Evolutionary conservation across 2,888 invertebrate genomes (phyloP), one percentile per base, ranked within the genome.

Genomic region (Lasioglossum calceatum): DNA sequence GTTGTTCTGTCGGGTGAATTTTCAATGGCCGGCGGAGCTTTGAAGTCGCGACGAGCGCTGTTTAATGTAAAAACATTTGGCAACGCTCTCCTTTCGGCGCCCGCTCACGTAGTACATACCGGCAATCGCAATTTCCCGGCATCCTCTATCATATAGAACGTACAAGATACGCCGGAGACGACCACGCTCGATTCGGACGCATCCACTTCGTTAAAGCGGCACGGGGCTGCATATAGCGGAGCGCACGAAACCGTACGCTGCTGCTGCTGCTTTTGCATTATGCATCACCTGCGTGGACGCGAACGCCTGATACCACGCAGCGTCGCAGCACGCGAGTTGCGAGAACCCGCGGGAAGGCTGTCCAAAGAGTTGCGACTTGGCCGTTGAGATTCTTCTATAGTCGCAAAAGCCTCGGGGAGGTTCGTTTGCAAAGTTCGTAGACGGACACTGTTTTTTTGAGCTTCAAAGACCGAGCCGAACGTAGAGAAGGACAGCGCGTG

Each of bases 101-200:
- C 39, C 80, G 16, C 64, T 14, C n/a, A 1, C 58, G 58, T n/a
- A n/a, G 4, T 14, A 5, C 27, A 27, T 5, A 27, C 27, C 61
- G 73, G 36, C 73, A 71, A 74, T 81, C 82, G 27, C 47, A 85
- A 78, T 85, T 82, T 87, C 77, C 67, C 72, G 71, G 70, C 81
- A 54, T 77, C 83, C 81, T 19, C 32, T 36, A 32, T 27, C 64
- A 7, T 27, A 27, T 5, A 27, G 27, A 4, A 27, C n/a, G 14
- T 16, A 32, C 14, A 32, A 64, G 61, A 64, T 64, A 58, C 61
- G 32, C 32, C 5, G 14, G 16, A 64, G 64, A 32, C 64, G 64
- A 64, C 16, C 64, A 16, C 16, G 64, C 32, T 58, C 77, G 81
- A 77, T 78, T 84, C 75, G 70, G 23, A 8, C 81, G 64, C 73